phyloP scores from a whole-genome alignment of 37 sponge, comb jelly and placozoan genomes.

The Halichondria panicea region DNA sequence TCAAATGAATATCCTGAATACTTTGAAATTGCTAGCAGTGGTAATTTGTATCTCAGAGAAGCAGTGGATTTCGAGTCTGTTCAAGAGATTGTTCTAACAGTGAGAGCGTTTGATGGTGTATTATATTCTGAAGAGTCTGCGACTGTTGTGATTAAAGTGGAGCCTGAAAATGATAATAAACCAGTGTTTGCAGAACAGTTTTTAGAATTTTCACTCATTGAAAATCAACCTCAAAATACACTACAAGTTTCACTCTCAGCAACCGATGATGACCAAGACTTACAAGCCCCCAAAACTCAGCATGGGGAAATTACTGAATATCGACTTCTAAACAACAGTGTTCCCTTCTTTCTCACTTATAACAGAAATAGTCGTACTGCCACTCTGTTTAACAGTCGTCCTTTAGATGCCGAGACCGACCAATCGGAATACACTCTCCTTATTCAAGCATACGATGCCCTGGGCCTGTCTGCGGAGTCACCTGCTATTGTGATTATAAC shows the following conservation, averaged over 20 bases:
- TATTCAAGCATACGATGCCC: conserved; percentile 32
- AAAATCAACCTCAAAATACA: conserved; percentile 27
- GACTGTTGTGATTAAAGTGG: conserved; percentile 14
- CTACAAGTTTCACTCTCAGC: conserved; percentile 10
- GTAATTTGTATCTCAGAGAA: background rate
- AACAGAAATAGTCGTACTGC: background rate
- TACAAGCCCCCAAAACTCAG: background rate
- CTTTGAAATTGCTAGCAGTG: conserved; percentile 17
- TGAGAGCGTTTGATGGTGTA: conserved; percentile 35
- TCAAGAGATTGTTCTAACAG: conserved; percentile 4
- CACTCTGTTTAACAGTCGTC: conserved; percentile 39
- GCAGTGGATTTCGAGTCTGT: conserved; percentile 49
- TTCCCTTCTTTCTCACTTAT: conserved; percentile 40
- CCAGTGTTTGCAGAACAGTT: conserved; percentile 26
- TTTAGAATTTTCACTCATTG: conserved; percentile 17
- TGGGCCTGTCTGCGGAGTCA: background rate
- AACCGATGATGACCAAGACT: conserved; percentile 36
- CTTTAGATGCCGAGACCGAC: conserved; percentile 61
- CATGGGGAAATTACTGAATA: conserved; percentile 29
- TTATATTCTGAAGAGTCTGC: conserved; percentile 35
- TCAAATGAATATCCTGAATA: background rate
- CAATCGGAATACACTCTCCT: conserved; percentile 15
- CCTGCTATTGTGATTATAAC: conserved; percentile 24
- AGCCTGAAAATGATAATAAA: conserved; percentile 52
- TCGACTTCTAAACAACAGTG: conserved; percentile 18